phyloP scores from a whole-genome alignment of 2,113 vertebrate species.

The Myiagra hebetior region DNA sequence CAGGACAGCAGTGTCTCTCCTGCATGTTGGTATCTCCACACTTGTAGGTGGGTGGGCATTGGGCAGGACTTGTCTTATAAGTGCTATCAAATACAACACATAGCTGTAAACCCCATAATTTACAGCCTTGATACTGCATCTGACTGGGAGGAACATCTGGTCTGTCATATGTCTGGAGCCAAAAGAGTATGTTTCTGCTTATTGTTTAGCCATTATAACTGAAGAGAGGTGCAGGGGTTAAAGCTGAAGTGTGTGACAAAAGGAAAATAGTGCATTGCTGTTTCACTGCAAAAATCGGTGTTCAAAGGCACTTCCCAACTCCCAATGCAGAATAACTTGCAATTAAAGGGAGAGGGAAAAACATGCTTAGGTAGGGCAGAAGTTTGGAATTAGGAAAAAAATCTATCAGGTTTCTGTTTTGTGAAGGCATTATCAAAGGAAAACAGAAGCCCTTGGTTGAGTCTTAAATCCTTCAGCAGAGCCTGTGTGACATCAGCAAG shows the following conservation, averaged over 20 bases:
- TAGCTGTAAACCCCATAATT: not conserved
- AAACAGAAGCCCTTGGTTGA: not conserved
- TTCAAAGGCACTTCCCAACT: not conserved
- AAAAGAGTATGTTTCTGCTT: not conserved
- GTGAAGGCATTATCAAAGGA: not conserved
- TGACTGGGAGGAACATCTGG: constrained; percentile 9
- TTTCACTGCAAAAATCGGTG: not conserved
- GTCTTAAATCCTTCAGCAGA: constrained; percentile 15
- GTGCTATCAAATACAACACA: not conserved
- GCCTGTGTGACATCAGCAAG: constrained; percentile 30
- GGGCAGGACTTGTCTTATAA: not conserved
- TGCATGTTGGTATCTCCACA: not conserved
- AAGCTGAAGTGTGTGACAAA: not conserved
- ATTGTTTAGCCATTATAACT: not conserved
- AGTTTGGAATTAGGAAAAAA: not conserved
- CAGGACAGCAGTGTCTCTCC: not conserved
- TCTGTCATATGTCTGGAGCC: not conserved
- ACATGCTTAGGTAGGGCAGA: not conserved
- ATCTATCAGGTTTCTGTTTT: not conserved
- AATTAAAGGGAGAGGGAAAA: not conserved
- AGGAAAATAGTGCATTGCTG: not conserved
- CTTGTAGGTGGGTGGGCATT: not conserved
- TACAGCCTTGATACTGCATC: not conserved
- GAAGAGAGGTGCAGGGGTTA: constrained; percentile 23
- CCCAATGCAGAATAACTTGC: not conserved